These are phyloP conservation scores for Hippoglossus hippoglossus DNA, from an alignment of 2,797 vertebrate genomes.

Conservation along the genomic window DNA sequence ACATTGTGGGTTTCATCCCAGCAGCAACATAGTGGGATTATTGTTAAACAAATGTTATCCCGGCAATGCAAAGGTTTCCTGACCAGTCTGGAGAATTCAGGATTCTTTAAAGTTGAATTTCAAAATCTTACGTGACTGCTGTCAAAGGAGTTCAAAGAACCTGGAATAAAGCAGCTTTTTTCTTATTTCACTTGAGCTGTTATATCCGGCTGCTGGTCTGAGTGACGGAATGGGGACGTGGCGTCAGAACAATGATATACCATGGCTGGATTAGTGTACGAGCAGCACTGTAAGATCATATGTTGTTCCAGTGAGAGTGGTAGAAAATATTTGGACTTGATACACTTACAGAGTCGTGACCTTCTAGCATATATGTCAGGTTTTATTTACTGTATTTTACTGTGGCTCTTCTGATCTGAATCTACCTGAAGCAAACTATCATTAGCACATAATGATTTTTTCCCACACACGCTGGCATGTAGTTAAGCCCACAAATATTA, in stretches of 20 bases:
- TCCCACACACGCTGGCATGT: background rate
- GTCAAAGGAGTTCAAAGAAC: background rate
- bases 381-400: background rate
- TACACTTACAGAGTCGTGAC: slow-evolving; percentile 16
- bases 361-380: background rate
- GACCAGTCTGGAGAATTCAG: background rate
- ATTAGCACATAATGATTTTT: background rate
- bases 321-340: slow-evolving; percentile 25
- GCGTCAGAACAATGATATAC: slow-evolving; percentile 64
- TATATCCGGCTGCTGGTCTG: slow-evolving; percentile 51
- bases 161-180: background rate
- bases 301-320: slow-evolving; percentile 21
- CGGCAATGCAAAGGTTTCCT: background rate
- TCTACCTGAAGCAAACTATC: background rate
- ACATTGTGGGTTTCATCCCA: slow-evolving; percentile 35
- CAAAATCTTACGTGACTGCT: background rate
- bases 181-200: slow-evolving; percentile 4
- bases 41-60: slow-evolving; percentile 3
- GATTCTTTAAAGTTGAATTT: background rate
- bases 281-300: slow-evolving; percentile 39
- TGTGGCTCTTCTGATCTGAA: background rate
- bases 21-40: slow-evolving; percentile 24
- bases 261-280: slow-evolving; percentile 54
- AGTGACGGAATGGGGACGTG: slow-evolving; percentile 66
- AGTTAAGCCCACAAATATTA: background rate